phyloP scores from a whole-genome alignment of 2,113 vertebrate genomes.

The Nycticorax nycticorax region DNA sequence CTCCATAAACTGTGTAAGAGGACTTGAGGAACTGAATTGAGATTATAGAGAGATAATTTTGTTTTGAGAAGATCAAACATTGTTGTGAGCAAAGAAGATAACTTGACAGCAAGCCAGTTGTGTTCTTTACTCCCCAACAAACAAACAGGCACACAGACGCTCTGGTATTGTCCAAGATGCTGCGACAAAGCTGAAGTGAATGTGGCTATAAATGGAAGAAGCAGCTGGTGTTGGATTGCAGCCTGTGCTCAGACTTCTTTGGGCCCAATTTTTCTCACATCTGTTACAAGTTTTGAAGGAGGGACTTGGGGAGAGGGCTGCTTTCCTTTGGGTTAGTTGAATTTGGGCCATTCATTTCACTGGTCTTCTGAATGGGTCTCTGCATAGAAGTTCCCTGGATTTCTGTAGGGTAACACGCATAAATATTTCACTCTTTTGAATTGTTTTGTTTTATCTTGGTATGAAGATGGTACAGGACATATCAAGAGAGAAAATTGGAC shows the following conservation, averaged over 20 bases:
- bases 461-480: not conserved
- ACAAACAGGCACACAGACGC: slow-evolving; percentile 39
- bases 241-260: slow-evolving; percentile 48
- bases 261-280: slow-evolving; percentile 4
- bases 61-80: slow-evolving; percentile 62
- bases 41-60: slow-evolving; percentile 53
- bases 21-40: slow-evolving; percentile 4
- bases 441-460: not conserved
- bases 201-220: slow-evolving; percentile 70
- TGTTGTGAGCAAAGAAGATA: slow-evolving; percentile 9
- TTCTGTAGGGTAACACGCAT: not conserved
- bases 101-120: slow-evolving; percentile 48
- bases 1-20: slow-evolving; percentile 35
- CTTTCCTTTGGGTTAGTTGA: not conserved
- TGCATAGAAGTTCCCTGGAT: not conserved
- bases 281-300: slow-evolving; percentile 16
- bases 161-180: slow-evolving; percentile 22
- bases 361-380: not conserved
- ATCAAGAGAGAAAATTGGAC: not conserved
- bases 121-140: slow-evolving; percentile 52
- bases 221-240: slow-evolving; percentile 52
- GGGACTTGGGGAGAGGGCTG: not conserved
- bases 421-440: not conserved
- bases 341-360: not conserved
- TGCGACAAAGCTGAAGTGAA: not conserved